phyloP scores from a whole-genome alignment of 2,113 vertebrate genomes.

The Lathamus discolor region DNA sequence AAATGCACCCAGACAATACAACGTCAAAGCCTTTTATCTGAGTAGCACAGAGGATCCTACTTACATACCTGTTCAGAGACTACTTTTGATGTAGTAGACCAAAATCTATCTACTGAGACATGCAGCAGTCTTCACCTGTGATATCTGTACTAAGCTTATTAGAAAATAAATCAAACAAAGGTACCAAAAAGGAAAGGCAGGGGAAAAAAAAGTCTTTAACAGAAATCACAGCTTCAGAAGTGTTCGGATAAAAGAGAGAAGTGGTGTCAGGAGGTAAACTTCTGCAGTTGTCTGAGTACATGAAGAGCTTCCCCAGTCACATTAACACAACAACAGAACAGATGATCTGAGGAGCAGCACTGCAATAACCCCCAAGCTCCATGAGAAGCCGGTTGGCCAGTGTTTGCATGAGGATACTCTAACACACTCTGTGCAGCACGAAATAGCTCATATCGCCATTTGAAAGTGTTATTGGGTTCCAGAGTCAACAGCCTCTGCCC shows the following conservation, averaged over 20 bases:
- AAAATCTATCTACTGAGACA: not conserved
- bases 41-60: constrained; percentile 6
- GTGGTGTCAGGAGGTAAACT: not conserved
- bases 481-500: constrained; percentile 29
- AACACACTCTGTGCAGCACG: not conserved
- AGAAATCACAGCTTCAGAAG: not conserved
- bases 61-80: not conserved
- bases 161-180: not conserved
- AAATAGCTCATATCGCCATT: constrained; percentile 9
- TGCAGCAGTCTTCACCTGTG: not conserved
- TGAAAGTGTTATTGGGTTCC: constrained; percentile 27
- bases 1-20: not conserved
- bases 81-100: not conserved
- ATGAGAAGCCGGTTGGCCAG: not conserved
- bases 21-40: constrained; percentile 13
- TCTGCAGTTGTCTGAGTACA: not conserved
- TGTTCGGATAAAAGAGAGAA: not conserved
- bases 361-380: not conserved
- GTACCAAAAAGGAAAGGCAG: not conserved
- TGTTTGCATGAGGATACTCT: constrained; percentile 1
- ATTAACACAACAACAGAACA: not conserved
- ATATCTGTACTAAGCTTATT: not conserved
- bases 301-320: not conserved
- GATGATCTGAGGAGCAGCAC: not conserved
- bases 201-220: not conserved